Conservation (phyloP, 2,888 invertebrate genomes). For the Pediacus dermestoides region DNA sequence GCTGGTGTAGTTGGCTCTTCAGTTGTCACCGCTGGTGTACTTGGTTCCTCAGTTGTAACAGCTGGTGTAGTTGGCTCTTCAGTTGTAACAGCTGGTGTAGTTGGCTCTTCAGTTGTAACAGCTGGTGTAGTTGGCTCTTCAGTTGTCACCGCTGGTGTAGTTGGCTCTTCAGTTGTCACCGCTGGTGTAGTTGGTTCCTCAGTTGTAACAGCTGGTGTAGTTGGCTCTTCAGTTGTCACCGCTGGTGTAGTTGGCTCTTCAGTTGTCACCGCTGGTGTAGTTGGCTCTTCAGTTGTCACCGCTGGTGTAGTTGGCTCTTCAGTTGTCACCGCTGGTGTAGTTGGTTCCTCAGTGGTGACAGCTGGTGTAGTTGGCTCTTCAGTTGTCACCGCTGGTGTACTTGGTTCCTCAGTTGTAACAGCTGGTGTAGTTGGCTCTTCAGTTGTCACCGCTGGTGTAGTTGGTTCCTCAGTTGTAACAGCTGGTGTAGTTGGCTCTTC, state of each 20-base stretch:
- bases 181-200: conserved; percentile 11
- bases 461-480: conserved; percentile 6
- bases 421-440: neutral
- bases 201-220: conserved; percentile 30
- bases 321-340: conserved; percentile 1
- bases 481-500: conserved; percentile 11
- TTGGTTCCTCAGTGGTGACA: conserved; percentile 26
- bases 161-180: conserved; percentile 6
- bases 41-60: conserved; percentile 26
- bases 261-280: conserved; percentile 16
- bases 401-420: conserved; percentile 16
- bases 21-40: conserved; percentile 1
- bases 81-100: conserved; percentile 1
- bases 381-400: conserved; percentile 1
- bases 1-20: conserved; percentile 7
- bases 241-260: neutral
- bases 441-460: conserved; percentile 6
- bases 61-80: conserved; percentile 43
- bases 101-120: conserved; percentile 16
- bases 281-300: neutral
- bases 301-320: conserved; percentile 7
- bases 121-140: neutral
- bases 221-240: conserved; percentile 37
- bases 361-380: conserved; percentile 43
- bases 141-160: conserved; percentile 6